phyloP scores from a whole-genome alignment of 1,140 invertebrate species.

The Mya arenaria region DNA sequence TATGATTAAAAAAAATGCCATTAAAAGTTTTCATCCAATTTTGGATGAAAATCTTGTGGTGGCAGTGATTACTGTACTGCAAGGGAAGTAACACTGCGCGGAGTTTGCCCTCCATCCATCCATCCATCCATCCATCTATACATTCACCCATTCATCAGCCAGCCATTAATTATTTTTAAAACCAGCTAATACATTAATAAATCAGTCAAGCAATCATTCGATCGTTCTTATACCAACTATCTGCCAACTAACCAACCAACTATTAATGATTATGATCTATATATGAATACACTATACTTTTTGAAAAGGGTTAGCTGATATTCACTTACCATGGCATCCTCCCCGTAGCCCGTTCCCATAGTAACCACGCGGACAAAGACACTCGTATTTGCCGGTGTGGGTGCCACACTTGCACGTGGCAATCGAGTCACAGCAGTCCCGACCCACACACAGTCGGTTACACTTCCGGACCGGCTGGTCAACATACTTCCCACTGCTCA shows the following conservation, averaged over 20 bases:
- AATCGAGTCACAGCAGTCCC: conserved; percentile 84
- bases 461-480: conserved; percentile 83
- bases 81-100: too few relatives aligned
- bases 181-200: neutral
- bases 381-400: conserved; percentile 87
- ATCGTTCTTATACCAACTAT: neutral
- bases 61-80: too few relatives aligned
- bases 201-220: neutral
- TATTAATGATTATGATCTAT: neutral
- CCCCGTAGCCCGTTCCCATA: conserved; percentile 86
- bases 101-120: too few relatives aligned
- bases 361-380: conserved; percentile 86
- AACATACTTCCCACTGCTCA: conserved; percentile 85
- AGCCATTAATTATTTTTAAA: too few relatives aligned
- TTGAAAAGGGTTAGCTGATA: neutral
- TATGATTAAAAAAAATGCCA: too few relatives aligned
- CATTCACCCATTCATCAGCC: too few relatives aligned
- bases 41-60: too few relatives aligned
- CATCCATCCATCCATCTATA: too few relatives aligned
- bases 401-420: conserved; percentile 87
- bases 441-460: conserved; percentile 82
- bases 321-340: conserved; percentile 81
- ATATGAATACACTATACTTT: neutral
- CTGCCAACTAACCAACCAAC: neutral
- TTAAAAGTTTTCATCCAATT: too few relatives aligned